Base-by-base conservation (phyloP, 2,113 vertebrate genomes). In the Dipodomys merriami region DNA sequence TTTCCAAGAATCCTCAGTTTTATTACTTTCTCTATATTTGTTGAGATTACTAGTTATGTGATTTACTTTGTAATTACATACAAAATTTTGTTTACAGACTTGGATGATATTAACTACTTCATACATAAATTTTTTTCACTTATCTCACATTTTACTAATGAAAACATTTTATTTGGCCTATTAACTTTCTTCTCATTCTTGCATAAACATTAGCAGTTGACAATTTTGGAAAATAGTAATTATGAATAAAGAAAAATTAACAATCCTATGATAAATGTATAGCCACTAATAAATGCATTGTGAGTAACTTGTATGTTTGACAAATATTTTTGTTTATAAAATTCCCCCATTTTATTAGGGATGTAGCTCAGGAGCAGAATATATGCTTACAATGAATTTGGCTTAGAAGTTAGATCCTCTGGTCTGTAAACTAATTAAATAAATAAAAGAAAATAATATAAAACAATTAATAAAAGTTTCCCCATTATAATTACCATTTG, bases 91-190 rank as follows among this genome's bases (percentile, higher is more conserved):
- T 49, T 49, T 49, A 80, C 25, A 93, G 20, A 0, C 25, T 71
- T 72, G 18, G 5, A 76, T 76, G 64, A 68, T 57, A 2, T 71
- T 35, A 74, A 11, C 9, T 83, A 29, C 15, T 89, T 86, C 27
- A 65, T 53, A 81, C 78, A 74, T 22, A 94, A 89, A 89, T 18
- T 76, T 83, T 69, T 72, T 79, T 72, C 22, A 81, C 46, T 64
- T 44, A 67, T 67, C 5, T 57, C 65, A 86, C 49, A 73, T 68
- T 80, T 83, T 83, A 10, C 13, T 83, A 27, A 69, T 87, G 33
- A 86, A 39, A 19, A 74, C 64, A 80, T 27, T 44, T 88, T 68
- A 72, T 74, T 68, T 53, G 30, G 22, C 5, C 19, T 82, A 49
- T 46, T 68, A 23, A 78, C 18, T 88, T 78, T 73, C 15, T 67